phyloP scores from a whole-genome alignment of 2,113 vertebrate genomes.

The Nycticryphes semicollaris region DNA sequence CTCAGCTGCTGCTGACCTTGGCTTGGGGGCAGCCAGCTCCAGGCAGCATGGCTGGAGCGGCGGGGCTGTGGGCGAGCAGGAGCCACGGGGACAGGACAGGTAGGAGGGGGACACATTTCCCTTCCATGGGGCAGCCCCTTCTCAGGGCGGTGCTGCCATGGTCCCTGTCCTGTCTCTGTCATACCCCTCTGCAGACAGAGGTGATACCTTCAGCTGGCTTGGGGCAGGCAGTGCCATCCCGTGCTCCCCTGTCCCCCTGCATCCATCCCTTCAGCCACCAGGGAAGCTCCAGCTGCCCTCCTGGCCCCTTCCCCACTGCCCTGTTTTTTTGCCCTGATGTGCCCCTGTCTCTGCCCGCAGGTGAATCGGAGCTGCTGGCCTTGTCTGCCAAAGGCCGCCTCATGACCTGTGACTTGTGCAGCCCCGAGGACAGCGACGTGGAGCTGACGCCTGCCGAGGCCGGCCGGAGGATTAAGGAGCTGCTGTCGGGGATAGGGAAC shows the following conservation, averaged over 20 bases:
- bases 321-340: neutral
- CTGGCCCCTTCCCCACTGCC: neutral
- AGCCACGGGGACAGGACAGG: neutral
- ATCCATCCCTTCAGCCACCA: neutral
- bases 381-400: conserved; percentile 85
- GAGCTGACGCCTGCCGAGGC: conserved; percentile 42
- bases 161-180: neutral
- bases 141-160: neutral
- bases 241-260: neutral
- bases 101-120: neutral
- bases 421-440: neutral
- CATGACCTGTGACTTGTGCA: conserved; percentile 75
- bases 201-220: neutral
- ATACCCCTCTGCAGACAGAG: accelerated
- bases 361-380: conserved; percentile 78
- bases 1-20: neutral
- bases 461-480: conserved; percentile 80
- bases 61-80: neutral
- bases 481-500: conserved; percentile 85
- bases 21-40: neutral
- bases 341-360: conserved; percentile 19
- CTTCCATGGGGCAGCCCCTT: neutral
- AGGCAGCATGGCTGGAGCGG: neutral
- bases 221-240: neutral
- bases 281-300: neutral